Conservation (phyloP, 1,140 invertebrate species). For the Diachasma alloeum region DNA sequence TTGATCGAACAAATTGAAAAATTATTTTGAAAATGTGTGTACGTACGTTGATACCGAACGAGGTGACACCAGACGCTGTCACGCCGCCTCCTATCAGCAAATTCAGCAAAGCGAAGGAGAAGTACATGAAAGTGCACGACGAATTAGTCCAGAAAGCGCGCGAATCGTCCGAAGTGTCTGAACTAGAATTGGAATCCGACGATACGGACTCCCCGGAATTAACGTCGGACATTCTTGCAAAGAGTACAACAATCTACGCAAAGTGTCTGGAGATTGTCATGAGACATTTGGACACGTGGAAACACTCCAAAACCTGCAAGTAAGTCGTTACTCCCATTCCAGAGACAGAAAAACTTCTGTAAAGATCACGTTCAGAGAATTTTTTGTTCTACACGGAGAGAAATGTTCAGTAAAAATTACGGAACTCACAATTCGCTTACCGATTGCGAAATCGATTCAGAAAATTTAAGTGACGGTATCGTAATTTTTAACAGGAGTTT, state of each 20-base stretch:
- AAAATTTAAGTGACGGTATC: too few species aligned
- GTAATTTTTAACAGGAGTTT: too few species aligned
- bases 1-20: not conserved
- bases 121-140: conserved; percentile 52
- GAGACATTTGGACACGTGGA: conserved; percentile 32
- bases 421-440: too few species aligned
- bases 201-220: not conserved
- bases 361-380: too few species aligned
- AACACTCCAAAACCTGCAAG: conserved; percentile 41
- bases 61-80: not conserved
- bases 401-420: too few species aligned
- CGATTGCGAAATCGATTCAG: too few species aligned
- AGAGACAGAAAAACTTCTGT: too few species aligned
- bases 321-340: not conserved
- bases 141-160: conserved; percentile 39
- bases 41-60: conserved; percentile 38
- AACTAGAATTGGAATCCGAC: conserved; percentile 14
- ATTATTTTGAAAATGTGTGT: conserved; percentile 46
- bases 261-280: conserved; percentile 37
- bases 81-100: conserved; percentile 26
- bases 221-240: conserved; percentile 37
- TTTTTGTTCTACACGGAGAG: too few species aligned
- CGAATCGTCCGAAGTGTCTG: conserved; percentile 13
- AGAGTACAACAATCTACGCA: conserved; percentile 42
- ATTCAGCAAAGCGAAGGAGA: conserved; percentile 48